These are phyloP conservation scores for Drosophila pallidifrons DNA, from an alignment of 1,140 invertebrate species.

Conservation along the genomic window DNA sequence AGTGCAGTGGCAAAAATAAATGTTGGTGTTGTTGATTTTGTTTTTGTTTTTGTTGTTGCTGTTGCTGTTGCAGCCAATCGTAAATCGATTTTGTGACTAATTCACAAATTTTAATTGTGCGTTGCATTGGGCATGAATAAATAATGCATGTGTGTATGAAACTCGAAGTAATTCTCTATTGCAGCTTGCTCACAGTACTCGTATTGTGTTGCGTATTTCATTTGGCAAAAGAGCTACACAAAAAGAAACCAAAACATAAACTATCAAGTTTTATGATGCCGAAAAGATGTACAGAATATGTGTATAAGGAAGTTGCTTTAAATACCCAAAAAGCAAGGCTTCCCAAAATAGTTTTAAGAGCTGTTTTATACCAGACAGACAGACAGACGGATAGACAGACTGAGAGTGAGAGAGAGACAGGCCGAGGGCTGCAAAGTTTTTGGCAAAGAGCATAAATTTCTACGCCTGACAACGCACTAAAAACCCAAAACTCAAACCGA, in stretches of 20 bases:
- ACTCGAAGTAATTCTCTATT: slow-evolving; percentile 18
- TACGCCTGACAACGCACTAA: slow-evolving; percentile 61
- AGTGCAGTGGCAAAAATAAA: background rate
- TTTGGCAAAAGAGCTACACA: slow-evolving; percentile 51
- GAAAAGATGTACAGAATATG: slow-evolving; percentile 64
- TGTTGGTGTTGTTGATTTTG: background rate
- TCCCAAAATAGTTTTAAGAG: slow-evolving; percentile 68
- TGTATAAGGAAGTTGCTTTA: slow-evolving; percentile 67
- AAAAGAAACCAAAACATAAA: slow-evolving; percentile 65
- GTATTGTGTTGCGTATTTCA: slow-evolving; percentile 55
- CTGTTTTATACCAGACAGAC: slow-evolving; percentile 45
- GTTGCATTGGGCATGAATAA: slow-evolving; percentile 75
- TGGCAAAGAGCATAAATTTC: slow-evolving; percentile 80
- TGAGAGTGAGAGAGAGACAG: slow-evolving; percentile 28
- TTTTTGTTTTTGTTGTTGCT: slow-evolving; percentile 21
- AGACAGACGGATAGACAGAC: slow-evolving; percentile 34
- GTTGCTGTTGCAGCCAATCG: slow-evolving; percentile 58
- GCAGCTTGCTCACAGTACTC: slow-evolving; percentile 32
- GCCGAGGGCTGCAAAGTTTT: slow-evolving; percentile 60
- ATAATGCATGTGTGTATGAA: slow-evolving; percentile 64
- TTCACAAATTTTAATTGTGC: slow-evolving; percentile 77
- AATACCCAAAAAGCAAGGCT: slow-evolving; percentile 39
- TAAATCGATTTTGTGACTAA: slow-evolving; percentile 79
- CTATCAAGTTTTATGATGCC: slow-evolving; percentile 72
- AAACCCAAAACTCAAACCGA: slow-evolving; percentile 17